These are phyloP conservation scores for Lathronympha strigana DNA, from an alignment of 2,888 invertebrate genomes.

Conservation along the genomic window DNA sequence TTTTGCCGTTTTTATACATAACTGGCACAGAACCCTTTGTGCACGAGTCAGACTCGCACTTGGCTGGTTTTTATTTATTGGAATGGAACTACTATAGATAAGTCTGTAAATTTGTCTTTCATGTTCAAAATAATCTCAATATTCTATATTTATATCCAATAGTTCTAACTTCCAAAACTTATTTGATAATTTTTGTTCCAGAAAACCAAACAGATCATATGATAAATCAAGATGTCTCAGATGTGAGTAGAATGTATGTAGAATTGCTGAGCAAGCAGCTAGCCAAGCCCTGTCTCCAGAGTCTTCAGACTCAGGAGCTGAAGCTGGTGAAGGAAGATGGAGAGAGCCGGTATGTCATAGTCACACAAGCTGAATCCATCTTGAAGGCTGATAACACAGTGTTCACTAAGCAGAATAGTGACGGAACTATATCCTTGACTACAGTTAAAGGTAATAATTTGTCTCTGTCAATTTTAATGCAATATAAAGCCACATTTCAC, in stretches of 20 bases:
- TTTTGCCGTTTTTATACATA: too few relatives aligned
- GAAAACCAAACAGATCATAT: constrained; percentile 35
- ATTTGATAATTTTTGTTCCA: constrained; percentile 8
- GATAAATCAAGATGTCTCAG: constrained; percentile 45
- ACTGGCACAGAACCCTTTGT: too few relatives aligned
- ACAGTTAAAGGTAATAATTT: constrained; percentile 61
- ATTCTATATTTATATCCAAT: not conserved
- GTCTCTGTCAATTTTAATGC: too few relatives aligned
- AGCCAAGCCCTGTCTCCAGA: constrained; percentile 58
- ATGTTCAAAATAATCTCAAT: too few relatives aligned
- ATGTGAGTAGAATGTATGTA: constrained; percentile 65
- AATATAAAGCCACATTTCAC: too few relatives aligned
- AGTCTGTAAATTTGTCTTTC: too few relatives aligned
- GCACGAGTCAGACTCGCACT: too few relatives aligned
- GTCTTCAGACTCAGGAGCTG: constrained; percentile 61
- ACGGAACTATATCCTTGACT: constrained; percentile 75
- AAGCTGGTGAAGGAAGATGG: constrained; percentile 65
- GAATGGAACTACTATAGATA: too few relatives aligned
- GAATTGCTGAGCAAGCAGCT: constrained; percentile 61
- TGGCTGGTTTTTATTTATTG: too few relatives aligned
- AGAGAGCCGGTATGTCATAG: constrained; percentile 64
- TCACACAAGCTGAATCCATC: constrained; percentile 56
- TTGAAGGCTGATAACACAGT: constrained; percentile 55
- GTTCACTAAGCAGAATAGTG: constrained; percentile 73
- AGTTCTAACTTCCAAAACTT: not conserved